Conservation (phyloP, 2,888 invertebrate genomes). For the Sphaerophoria rueppellii region DNA sequence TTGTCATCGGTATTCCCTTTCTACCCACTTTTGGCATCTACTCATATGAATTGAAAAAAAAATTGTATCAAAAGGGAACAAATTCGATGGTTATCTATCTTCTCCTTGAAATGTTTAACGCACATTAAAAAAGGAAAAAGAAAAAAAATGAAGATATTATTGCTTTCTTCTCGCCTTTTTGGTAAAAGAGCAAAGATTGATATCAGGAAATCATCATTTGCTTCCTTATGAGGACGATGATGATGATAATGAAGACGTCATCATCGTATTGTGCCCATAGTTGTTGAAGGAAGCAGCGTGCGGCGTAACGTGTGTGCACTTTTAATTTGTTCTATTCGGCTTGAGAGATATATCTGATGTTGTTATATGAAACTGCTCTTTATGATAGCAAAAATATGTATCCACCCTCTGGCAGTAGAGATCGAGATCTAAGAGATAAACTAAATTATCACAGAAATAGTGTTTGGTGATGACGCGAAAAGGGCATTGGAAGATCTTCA, state of each 20-base stretch:
- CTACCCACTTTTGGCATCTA: no score
- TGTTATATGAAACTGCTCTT: conserved; percentile 30
- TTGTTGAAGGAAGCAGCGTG: conserved; percentile 27
- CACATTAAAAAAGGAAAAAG: conserved; percentile 35
- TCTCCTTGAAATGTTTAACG: conserved; percentile 8
- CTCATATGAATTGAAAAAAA: background rate
- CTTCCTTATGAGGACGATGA: conserved; percentile 14
- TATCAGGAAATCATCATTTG: conserved; percentile 27
- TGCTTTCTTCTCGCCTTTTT: conserved; percentile 21
- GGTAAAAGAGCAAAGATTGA: background rate
- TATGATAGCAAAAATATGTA: conserved; percentile 6
- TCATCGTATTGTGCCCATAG: conserved; percentile 1
- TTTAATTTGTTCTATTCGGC: conserved; percentile 58
- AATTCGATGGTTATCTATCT: conserved; percentile 48
- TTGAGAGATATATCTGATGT: background rate
- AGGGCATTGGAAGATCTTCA: no score
- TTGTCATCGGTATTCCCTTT: no score
- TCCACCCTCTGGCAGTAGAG: background rate
- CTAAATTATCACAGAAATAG: background rate
- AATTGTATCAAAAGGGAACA: background rate
- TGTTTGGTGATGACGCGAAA: no score
- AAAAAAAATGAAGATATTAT: no score
- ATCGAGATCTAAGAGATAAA: conserved; percentile 44
- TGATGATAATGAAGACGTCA: conserved; percentile 59
- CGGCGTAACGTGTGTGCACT: conserved; percentile 58